Percentiles rank a stretch among this genome's conserved stretches.
Evolutionary conservation across 2,888 invertebrate genomes (phyloP).

Genomic region (Mythimna vitellina): DNA sequence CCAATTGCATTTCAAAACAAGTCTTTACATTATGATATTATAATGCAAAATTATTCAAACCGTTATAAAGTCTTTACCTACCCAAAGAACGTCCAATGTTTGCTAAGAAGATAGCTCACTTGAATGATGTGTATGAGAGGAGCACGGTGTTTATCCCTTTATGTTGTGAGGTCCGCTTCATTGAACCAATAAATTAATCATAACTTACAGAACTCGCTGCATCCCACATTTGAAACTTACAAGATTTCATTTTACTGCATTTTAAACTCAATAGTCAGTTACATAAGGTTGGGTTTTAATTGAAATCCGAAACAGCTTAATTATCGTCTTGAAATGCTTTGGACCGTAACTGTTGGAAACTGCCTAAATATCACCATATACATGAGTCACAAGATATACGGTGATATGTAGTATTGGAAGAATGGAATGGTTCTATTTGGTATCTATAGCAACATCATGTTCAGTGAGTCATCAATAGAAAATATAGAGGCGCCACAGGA

Average conservation of each 20-base stretch:
- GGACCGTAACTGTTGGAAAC: slow-evolving; percentile 67
- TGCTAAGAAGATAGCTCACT: slow-evolving; percentile 41
- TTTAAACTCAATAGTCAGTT: slow-evolving; percentile 16
- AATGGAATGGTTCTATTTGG: slow-evolving; percentile 8
- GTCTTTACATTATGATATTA: slow-evolving; percentile 5
- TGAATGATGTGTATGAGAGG: slow-evolving; percentile 38
- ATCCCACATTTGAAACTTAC: slow-evolving; percentile 65
- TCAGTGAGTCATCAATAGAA: not conserved
- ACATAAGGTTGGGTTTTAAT: slow-evolving; percentile 39
- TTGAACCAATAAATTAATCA: slow-evolving; percentile 72
- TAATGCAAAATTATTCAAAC: slow-evolving; percentile 40
- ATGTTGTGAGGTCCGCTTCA: slow-evolving; percentile 56
- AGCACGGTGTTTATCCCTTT: slow-evolving; percentile 46
- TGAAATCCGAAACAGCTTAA: slow-evolving; percentile 52
- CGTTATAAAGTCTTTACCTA: slow-evolving; percentile 16
- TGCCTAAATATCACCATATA: slow-evolving; percentile 59
- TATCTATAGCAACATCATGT: slow-evolving; percentile 1
- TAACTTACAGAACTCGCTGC: slow-evolving; percentile 70
- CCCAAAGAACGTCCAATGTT: slow-evolving; percentile 17
- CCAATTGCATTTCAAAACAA: not conserved
- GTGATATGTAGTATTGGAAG: slow-evolving; percentile 5
- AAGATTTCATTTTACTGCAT: slow-evolving; percentile 30
- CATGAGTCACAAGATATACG: slow-evolving; percentile 59
- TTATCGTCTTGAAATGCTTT: slow-evolving; percentile 70
- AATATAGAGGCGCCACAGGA: no score